Evolutionary conservation across 1,140 invertebrate species (phyloP).

Genomic region (Tetraneura akinire): DNA sequence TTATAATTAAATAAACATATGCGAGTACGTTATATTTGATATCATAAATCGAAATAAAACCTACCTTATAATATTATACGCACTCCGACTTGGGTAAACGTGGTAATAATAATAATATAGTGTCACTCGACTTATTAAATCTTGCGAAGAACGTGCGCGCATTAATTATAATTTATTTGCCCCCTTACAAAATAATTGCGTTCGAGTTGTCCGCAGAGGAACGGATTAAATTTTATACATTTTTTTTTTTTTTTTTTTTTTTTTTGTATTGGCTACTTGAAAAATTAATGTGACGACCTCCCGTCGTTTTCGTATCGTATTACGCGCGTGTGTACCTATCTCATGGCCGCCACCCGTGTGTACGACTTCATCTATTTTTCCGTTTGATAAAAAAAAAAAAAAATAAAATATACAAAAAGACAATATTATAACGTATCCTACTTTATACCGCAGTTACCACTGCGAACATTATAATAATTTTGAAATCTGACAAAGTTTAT

Average conservation of each 20-base stretch:
- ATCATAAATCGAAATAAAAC: too few relatives aligned
- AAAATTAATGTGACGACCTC: slow-evolving; percentile 44
- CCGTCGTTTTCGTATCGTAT: slow-evolving; percentile 37
- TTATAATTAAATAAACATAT: too few relatives aligned
- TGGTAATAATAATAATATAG: background rate
- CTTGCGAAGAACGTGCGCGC: background rate
- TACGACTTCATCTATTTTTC: slow-evolving; percentile 28
- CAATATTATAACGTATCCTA: background rate
- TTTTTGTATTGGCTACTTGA: slow-evolving; percentile 31
- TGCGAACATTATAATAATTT: slow-evolving; percentile 36
- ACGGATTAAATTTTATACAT: slow-evolving; percentile 29
- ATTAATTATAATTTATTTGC: slow-evolving; percentile 28
- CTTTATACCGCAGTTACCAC: too few relatives aligned
- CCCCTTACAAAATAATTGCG: too few relatives aligned
- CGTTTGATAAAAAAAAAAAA: background rate
- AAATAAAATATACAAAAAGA: background rate
- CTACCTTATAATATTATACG: background rate
- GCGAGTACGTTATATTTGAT: too few relatives aligned
- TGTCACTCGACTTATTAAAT: slow-evolving; percentile 9
- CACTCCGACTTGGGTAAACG: background rate
- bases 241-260: too few relatives aligned
- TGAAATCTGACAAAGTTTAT: slow-evolving; percentile 30
- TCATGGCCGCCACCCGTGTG: background rate
- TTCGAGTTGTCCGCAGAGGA: background rate
- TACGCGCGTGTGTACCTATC: slow-evolving; percentile 9